phyloP scores from a whole-genome alignment of 2,888 invertebrate species.

The Eurytoma californica region DNA sequence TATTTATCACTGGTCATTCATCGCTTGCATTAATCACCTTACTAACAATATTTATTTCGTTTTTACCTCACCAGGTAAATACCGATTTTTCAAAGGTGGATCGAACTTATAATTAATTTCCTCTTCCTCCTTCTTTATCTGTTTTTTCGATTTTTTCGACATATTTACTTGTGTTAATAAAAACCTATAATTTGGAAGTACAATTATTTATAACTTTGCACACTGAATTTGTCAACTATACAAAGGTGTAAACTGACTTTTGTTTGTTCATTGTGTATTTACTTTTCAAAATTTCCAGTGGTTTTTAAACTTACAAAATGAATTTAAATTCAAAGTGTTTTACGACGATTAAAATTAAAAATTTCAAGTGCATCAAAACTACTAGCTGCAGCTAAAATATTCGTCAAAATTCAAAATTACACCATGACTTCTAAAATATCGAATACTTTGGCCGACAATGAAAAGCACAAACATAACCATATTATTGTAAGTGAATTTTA shows the following conservation, averaged over 20 bases:
- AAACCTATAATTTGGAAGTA: background rate
- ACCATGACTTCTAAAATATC: background rate
- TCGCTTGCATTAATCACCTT: background rate
- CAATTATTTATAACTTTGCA: too few species aligned
- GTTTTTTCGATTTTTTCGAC: slow-evolving; percentile 13
- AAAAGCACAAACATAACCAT: slow-evolving; percentile 22
- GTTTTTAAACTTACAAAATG: background rate
- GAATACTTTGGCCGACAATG: background rate
- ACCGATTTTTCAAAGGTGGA: slow-evolving; percentile 56
- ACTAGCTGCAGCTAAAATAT: too few species aligned
- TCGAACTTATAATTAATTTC: slow-evolving; percentile 29
- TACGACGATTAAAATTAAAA: too few species aligned
- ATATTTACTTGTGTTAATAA: slow-evolving; percentile 6
- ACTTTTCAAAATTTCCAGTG: slow-evolving; percentile 14
- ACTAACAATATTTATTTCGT: slow-evolving; percentile 1
- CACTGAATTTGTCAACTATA: slow-evolving; percentile 13
- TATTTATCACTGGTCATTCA: background rate
- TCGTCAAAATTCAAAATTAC: background rate
- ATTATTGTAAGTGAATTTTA: slow-evolving; percentile 25
- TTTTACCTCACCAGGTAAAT: slow-evolving; percentile 56
- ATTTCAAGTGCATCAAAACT: too few species aligned
- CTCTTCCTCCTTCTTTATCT: slow-evolving; percentile 27
- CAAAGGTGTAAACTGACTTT: background rate
- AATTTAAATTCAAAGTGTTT: too few species aligned
- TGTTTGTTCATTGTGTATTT: slow-evolving; percentile 6